Conservation (phyloP, 2,888 invertebrate species). For the Automeris io region DNA sequence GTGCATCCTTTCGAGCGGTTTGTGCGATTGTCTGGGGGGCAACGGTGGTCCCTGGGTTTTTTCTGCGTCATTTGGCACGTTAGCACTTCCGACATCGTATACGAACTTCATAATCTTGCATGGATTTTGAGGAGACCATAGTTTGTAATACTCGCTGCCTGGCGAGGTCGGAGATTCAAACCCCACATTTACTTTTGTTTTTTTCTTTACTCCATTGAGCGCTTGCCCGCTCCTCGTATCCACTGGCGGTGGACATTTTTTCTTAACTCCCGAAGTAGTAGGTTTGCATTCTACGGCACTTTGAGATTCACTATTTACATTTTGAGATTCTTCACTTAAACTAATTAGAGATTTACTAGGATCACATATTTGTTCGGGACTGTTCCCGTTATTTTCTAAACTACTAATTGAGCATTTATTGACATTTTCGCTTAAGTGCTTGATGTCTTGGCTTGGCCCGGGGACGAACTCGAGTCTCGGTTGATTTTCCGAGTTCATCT, state of each 20-base stretch:
- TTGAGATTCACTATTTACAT: constrained; percentile 68
- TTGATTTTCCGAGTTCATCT: constrained; percentile 65
- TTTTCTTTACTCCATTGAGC: constrained; percentile 80
- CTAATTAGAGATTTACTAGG: constrained; percentile 68
- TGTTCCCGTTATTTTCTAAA: constrained; percentile 67
- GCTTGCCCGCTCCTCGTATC: constrained; percentile 66
- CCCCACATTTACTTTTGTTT: constrained; percentile 73
- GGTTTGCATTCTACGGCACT: constrained; percentile 51
- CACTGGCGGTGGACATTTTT: constrained; percentile 75
- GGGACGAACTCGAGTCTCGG: constrained; percentile 59
- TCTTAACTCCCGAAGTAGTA: constrained; percentile 69
- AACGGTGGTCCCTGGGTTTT: constrained; percentile 83
- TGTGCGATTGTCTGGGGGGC: constrained; percentile 84
- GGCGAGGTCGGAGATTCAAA: constrained; percentile 76
- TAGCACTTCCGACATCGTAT: constrained; percentile 69
- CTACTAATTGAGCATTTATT: constrained; percentile 76
- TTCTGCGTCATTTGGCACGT: constrained; percentile 67
- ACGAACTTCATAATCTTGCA: constrained; percentile 76
- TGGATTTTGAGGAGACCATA: constrained; percentile 81
- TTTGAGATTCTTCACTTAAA: constrained; percentile 61
- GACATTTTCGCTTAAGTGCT: constrained; percentile 68
- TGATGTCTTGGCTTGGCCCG: constrained; percentile 61
- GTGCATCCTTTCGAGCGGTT: constrained; percentile 86
- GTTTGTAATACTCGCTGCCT: constrained; percentile 81
- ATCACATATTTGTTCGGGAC: constrained; percentile 69